phyloP scores from a whole-genome alignment of 2,888 invertebrate genomes.

The Archips xylosteana region DNA sequence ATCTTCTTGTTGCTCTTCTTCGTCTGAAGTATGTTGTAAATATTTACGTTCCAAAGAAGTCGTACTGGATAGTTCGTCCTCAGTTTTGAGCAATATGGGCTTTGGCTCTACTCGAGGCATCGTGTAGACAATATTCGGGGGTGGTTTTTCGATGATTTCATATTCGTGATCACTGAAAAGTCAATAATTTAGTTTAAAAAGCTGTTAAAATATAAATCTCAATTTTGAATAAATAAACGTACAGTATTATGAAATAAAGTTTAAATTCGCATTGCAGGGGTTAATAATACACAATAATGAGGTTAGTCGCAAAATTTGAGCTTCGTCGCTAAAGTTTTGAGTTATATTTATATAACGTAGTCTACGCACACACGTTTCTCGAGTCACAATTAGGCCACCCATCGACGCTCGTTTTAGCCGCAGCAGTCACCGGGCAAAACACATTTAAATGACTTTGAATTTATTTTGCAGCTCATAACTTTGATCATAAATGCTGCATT shows the following conservation, averaged over 20 bases:
- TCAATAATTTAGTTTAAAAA: constrained; percentile 41
- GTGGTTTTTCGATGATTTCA: constrained; percentile 93
- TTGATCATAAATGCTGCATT: constrained; percentile 67
- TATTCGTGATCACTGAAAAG: constrained; percentile 96
- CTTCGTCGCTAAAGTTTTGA: constrained; percentile 64
- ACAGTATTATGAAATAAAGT: constrained; percentile 3
- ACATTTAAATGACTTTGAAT: constrained; percentile 60
- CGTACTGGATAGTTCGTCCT: constrained; percentile 83
- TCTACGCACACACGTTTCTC: constrained; percentile 66
- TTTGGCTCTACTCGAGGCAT: constrained; percentile 71
- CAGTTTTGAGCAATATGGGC: constrained; percentile 67
- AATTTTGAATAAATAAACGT: not conserved
- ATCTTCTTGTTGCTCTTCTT: constrained; percentile 71
- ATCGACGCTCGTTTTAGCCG: constrained; percentile 82
- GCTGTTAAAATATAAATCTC: not conserved
- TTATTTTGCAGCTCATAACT: constrained; percentile 68
- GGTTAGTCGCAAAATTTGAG: constrained; percentile 63
- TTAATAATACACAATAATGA: constrained; percentile 48
- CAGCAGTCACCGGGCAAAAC: constrained; percentile 78
- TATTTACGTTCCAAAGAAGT: constrained; percentile 79
- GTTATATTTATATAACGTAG: constrained; percentile 74
- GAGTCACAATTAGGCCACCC: constrained; percentile 83
- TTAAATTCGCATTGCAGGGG: constrained; percentile 54
- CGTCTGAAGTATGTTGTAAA: constrained; percentile 81
- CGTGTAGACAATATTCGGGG: constrained; percentile 73